Base-by-base conservation (phyloP, 1,140 invertebrate genomes). In the Zaprionus lachaisei region DNA sequence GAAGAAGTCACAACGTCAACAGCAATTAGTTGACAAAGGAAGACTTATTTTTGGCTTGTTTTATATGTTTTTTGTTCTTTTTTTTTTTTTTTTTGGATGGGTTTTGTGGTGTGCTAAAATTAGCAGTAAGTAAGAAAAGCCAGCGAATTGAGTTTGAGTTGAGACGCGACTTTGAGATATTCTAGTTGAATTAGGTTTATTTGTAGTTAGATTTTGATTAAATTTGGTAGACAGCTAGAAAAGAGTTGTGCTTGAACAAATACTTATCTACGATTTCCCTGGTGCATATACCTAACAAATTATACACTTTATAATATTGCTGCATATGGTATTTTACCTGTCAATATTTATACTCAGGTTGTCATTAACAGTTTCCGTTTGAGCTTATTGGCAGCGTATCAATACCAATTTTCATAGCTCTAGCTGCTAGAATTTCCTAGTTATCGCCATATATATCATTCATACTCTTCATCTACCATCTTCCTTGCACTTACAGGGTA, bases 1-100 rank as follows among this genome's bases (percentile, higher is more conserved):
- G 1, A 20, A 66, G 31, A 49, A 38, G 44, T 38, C 41, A 20
- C 12, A 65, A 26, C 41, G 31, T 12, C n/a, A 20, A 34, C 58
- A 20, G 44, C 66, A 64, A 70, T 76, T 61, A 72, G 49, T 51
- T 60, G 44, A 75, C 58, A 75, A 58, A 71, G 51, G 5, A 63
- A 38, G 44, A 54, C 72, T 71, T 72, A 76, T 72, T 72, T 72
- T 72, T 63, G 68, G 54, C 57, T 74, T 61, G 47, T 61, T 68
- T 68, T 58, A 26, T 17, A 44, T 28, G 5, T 63, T 55, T 38
- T 17, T 14, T 11, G 11, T 5, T 47, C 47, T 58, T 7, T 1
- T 24, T 47, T 56, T 58, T 7, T 1, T 24, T 55, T 44, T 44
- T 57, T 47, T 58, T 55, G 7, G 51, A 9, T n/a, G 5, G 6